These are phyloP conservation scores for Drosophila gaucha DNA, from an alignment of 2,888 invertebrate genomes.

Conservation along the genomic window DNA sequence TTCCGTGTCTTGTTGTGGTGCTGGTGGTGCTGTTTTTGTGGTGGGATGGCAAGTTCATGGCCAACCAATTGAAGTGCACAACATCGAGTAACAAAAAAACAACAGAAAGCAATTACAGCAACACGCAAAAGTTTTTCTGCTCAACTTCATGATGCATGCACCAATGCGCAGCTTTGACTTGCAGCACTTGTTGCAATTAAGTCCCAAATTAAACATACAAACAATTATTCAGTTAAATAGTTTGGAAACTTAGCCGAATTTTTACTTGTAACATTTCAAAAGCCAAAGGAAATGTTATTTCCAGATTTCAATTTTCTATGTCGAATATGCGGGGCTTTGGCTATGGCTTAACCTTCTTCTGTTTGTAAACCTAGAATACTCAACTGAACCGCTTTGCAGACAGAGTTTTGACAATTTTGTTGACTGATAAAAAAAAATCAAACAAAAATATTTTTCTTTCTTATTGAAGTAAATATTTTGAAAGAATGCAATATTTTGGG, in stretches of 20 bases:
- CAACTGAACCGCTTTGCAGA: too few species aligned
- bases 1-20: background rate
- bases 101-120: constrained; percentile 21
- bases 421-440: too few species aligned
- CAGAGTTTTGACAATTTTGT: background rate
- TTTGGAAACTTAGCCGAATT: constrained; percentile 15
- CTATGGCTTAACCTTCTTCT: too few species aligned
- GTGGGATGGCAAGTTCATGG: constrained; percentile 58
- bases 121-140: constrained; percentile 28
- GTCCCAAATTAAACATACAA: constrained; percentile 5
- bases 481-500: background rate
- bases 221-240: constrained; percentile 26
- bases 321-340: too few species aligned
- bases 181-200: constrained; percentile 52
- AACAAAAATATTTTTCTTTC: too few species aligned
- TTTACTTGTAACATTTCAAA: background rate
- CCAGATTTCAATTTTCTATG: too few species aligned
- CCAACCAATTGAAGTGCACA: constrained; percentile 34
- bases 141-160: constrained; percentile 60
- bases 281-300: background rate
- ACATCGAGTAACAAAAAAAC: constrained; percentile 4
- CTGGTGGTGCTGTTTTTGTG: constrained; percentile 1
- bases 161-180: constrained; percentile 44
- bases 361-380: too few species aligned
- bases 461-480: background rate